Percentiles rank a stretch among this genome's conserved stretches.
Conservation (phyloP, 2,888 invertebrate species). For the Meliscaeva auricollis region DNA sequence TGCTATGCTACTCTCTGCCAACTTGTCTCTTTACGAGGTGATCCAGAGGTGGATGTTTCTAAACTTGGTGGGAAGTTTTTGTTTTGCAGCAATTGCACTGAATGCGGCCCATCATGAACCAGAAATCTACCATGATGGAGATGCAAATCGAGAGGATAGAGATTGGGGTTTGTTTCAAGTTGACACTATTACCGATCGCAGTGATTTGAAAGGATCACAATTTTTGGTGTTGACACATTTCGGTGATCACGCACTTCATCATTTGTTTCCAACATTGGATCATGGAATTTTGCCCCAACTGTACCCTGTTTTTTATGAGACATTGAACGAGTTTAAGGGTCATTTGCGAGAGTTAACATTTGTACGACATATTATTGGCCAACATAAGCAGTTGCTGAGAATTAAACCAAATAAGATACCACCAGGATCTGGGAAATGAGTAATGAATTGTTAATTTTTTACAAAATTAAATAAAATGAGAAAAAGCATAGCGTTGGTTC, state of each 20-base stretch:
- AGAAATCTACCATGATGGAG: slow-evolving; percentile 91
- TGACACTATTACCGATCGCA: slow-evolving; percentile 90
- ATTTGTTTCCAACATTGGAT: slow-evolving; percentile 92
- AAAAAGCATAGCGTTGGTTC: too few relatives aligned
- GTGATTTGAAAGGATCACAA: slow-evolving; percentile 87
- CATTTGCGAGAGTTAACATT: slow-evolving; percentile 85
- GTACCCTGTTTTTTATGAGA: slow-evolving; percentile 85
- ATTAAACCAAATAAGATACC: slow-evolving; percentile 83
- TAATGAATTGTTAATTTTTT: too few relatives aligned
- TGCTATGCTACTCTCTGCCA: slow-evolving; percentile 83
- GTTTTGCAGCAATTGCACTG: slow-evolving; percentile 87
- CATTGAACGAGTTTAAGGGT: slow-evolving; percentile 82
- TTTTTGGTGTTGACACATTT: slow-evolving; percentile 90
- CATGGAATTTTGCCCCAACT: slow-evolving; percentile 89
- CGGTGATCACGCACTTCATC: slow-evolving; percentile 92
- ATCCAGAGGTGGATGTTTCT: slow-evolving; percentile 86
- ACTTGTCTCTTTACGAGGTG: slow-evolving; percentile 77
- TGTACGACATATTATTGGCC: slow-evolving; percentile 88
- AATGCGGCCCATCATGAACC: slow-evolving; percentile 93
- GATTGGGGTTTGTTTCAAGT: slow-evolving; percentile 93
- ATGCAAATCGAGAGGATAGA: slow-evolving; percentile 85
- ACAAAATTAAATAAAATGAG: too few relatives aligned
- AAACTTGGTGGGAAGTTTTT: slow-evolving; percentile 85
- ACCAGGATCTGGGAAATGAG: slow-evolving; percentile 78
- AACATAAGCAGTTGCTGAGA: slow-evolving; percentile 87